Evolutionary conservation across 2,113 vertebrate species (phyloP), one percentile per base, ranked within the genome.

Genomic region (Catharus bicknelli): DNA sequence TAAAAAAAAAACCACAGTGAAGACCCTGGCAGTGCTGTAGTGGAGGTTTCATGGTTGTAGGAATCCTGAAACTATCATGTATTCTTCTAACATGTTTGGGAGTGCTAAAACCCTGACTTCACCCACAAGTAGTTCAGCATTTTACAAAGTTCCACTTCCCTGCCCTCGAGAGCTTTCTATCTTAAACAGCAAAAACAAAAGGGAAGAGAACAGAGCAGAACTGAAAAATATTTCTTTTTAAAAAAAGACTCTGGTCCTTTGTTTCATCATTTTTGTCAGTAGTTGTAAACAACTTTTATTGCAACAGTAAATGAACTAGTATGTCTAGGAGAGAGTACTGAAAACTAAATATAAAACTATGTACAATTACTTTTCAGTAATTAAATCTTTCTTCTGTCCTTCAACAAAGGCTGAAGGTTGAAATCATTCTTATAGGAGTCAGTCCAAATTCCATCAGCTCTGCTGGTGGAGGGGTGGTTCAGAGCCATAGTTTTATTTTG

Each of bases 1-100:
- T 86, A 85, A 90, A 88, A 58, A 61, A 58, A 43, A 0, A 17
- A 43, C 40, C 85, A 42, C 48, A 83, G 64, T 45, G 86, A 95
- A 93, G 93, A 94, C 76, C 86, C 79, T 91, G 90, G 90, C 88
- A 88, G 36, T 34, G 45, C 22, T 83, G 13, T 45, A 93, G 75
- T 34, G 48, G 40, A 86, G 72, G 34, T 75, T 96, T 90, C 83
- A 78, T 86, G 69, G 40, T 42, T 45, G 27, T 53, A 93, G 80
- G 78, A 88, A 88, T 70, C 51, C 83, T 91, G 18, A 88, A 91
- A n/a, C 64, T 43, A 88, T 86, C 25, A 0, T 88, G 66, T 83
- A 62, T 86, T 94, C 85, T 79, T 91, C 75, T 76, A 82, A 61
- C 76, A 66, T 72, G 74, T 55, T 79, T 5, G 1, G 45, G 77